Evolutionary conservation across 92 coral and sea anemone genomes (phyloP), one percentile per base, ranked within the genome.

Genomic region (Heliopora coerulea): DNA sequence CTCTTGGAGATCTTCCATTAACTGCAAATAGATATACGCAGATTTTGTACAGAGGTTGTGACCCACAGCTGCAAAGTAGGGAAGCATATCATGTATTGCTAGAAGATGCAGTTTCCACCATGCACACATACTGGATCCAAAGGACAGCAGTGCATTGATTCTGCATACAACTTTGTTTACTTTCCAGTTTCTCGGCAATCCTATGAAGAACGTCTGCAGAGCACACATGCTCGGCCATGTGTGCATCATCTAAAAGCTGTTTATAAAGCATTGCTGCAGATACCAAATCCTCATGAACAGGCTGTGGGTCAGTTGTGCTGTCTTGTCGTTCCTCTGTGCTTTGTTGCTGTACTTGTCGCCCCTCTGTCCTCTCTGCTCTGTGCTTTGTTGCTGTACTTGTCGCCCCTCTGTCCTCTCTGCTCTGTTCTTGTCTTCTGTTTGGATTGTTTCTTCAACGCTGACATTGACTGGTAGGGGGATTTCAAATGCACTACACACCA

Each of bases 91-190:
- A 17, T 56, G 63, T 0, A 75, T 39, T 62, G 75, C 81, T 7
- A 75, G 31, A 3, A 80, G 80, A 60, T 80, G 84, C 29, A 80
- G 72, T 73, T 73, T 56, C 84, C 35, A 61, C 56, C 1, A 33
- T 11, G 33, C 25, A 76, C 0, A 75, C 29, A n/a, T 61, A 61
- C 21, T 28, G 67, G 1, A 61, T 3, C 67, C 67, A 61, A 1
- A 61, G 15, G 1, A 25, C 13, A 25, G 67, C 67, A 25, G 67
- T 61, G 14, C 40, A 19, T 14, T 39, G 29, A 1, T 13, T 29
- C 32, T 58, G 68, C 31, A 74, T 11, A 11, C 42, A 37, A 46
- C 65, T 58, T 17, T 31, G 28, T 75, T 21, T 58, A 60, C 54
- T 75, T 59, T 29, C 35, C 35, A 75, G 39, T 56, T 75, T 72